These are phyloP conservation scores for Pteruthius melanotis DNA, from an alignment of 2,113 vertebrate species.

Conservation along the genomic window DNA sequence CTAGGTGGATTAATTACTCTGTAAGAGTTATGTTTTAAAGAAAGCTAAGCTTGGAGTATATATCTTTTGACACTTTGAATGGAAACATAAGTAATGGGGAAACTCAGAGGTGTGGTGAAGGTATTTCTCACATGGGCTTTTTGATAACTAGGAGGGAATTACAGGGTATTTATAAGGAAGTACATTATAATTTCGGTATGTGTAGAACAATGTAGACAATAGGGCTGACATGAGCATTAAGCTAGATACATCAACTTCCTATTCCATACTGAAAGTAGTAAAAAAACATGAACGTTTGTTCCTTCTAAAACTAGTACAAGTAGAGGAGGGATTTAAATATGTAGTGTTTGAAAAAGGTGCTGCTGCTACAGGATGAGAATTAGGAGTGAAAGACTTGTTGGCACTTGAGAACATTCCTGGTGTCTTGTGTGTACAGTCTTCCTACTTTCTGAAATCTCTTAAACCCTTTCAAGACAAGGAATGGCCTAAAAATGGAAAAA, in stretches of 20 bases:
- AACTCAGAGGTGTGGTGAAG: not conserved
- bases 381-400: not conserved
- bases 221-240: not conserved
- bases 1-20: not conserved
- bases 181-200: not conserved
- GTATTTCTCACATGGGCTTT: not conserved
- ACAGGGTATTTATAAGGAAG: not conserved
- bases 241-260: not conserved
- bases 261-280: not conserved
- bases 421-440: not conserved
- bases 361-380: not conserved
- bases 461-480: not conserved
- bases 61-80: not conserved
- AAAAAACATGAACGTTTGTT: rapidly evolving
- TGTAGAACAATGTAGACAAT: not conserved
- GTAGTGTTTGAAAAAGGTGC: not conserved
- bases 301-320: not conserved
- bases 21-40: not conserved
- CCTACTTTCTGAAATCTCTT: not conserved
- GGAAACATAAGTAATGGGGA: not conserved
- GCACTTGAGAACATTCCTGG: rapidly evolving
- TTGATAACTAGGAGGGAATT: not conserved
- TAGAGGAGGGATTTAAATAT: not conserved
- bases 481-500: not conserved
- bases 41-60: not conserved